A percentile compares a stretch with the other conserved stretches of the same genome.
phyloP scores from a whole-genome alignment of 1,140 invertebrate genomes.

The Camponotus vicinus region DNA sequence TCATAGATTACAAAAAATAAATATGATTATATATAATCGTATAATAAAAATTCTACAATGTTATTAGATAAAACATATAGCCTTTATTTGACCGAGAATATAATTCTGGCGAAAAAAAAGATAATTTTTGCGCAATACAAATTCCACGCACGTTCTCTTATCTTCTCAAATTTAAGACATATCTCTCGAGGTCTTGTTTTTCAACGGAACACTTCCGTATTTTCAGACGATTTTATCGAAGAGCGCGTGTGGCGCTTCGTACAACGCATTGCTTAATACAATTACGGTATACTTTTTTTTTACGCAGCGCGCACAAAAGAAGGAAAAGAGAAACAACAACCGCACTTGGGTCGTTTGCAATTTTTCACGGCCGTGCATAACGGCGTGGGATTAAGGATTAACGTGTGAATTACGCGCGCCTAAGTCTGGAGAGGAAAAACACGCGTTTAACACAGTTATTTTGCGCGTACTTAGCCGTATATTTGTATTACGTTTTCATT shows the following conservation, averaged over 20 bases:
- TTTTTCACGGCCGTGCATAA: slow-evolving; percentile 37
- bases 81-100: neutral
- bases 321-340: neutral
- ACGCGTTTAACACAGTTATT: slow-evolving; percentile 53
- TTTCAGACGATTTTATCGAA: neutral
- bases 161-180: neutral
- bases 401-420: slow-evolving; percentile 42
- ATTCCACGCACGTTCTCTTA: neutral
- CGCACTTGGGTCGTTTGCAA: slow-evolving; percentile 16
- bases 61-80: neutral
- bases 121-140: neutral
- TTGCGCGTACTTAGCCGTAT: slow-evolving; percentile 52
- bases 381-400: slow-evolving; percentile 48
- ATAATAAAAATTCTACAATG: neutral
- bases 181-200: neutral
- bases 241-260: neutral
- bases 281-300: slow-evolving; percentile 50
- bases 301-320: neutral
- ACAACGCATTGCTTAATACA: slow-evolving; percentile 15
- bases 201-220: neutral
- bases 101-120: neutral
- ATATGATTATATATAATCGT: too few relatives aligned
- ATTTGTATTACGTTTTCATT: slow-evolving; percentile 58
- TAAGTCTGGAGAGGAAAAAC: slow-evolving; percentile 16
- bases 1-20: too few relatives aligned